Conservation (phyloP, 2,113 vertebrate species). For the Hypomesus transpacificus region DNA sequence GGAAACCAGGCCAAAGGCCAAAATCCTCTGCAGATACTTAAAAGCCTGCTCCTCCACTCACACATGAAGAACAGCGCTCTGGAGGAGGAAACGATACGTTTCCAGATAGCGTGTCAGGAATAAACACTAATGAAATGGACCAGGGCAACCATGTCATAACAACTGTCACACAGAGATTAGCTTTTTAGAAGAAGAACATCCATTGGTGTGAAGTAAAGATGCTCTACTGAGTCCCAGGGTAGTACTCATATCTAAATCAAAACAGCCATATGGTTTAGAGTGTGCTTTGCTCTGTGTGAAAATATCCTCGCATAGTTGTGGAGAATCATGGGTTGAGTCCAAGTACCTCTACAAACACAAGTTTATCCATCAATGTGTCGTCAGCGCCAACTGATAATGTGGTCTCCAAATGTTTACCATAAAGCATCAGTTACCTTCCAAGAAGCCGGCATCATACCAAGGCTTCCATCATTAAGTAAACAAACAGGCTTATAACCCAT, state of each 20-base stretch:
- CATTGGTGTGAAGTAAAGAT: neutral
- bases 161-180: neutral
- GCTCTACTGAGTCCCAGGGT: neutral
- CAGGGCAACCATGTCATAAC: neutral
- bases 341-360: neutral
- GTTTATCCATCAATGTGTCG: neutral
- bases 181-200: neutral
- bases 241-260: neutral
- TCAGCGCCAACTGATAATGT: slow-evolving; percentile 38
- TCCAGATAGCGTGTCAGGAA: too few species aligned
- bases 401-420: slow-evolving; percentile 44
- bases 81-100: too few species aligned
- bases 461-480: slow-evolving; percentile 21
- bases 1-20: too few species aligned
- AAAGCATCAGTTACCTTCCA: neutral
- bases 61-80: too few species aligned
- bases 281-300: too few species aligned
- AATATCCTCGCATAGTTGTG: neutral
- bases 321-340: neutral
- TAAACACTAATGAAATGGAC: neutral
- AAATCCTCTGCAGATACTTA: too few species aligned
- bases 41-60: too few species aligned
- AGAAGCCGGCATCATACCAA: slow-evolving; percentile 3
- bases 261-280: too few species aligned
- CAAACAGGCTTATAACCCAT: neutral